Percentiles rank a stretch among this genome's conserved stretches.
phyloP scores from a whole-genome alignment of 2,888 invertebrate genomes.

The Platycnemis pennipes region DNA sequence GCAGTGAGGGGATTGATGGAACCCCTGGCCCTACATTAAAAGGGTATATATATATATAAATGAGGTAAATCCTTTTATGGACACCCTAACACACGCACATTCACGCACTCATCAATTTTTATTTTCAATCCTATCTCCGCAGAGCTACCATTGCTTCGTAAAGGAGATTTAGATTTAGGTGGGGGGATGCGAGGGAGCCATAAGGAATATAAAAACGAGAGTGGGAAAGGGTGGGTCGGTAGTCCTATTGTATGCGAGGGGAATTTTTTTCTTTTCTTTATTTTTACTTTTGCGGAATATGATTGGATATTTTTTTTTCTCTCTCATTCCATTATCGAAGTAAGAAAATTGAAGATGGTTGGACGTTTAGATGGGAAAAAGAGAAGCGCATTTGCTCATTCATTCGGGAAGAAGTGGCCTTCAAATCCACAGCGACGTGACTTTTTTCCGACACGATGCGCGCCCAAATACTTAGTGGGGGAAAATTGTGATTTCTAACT shows the following conservation, averaged over 20 bases:
- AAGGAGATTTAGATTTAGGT: background rate
- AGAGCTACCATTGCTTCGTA: background rate
- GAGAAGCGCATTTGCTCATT: too few species aligned
- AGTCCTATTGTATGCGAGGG: background rate
- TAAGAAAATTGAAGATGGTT: background rate
- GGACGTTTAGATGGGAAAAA: too few species aligned
- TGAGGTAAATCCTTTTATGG: constrained; percentile 20
- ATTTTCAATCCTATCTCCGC: background rate
- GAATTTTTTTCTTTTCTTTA: background rate
- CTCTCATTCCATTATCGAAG: background rate
- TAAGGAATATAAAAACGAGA: background rate
- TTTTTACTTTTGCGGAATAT: too few species aligned
- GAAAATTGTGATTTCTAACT: too few species aligned
- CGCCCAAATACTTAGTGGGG: too few species aligned
- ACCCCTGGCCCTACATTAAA: background rate
- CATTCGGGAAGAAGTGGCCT: too few species aligned
- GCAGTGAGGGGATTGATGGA: background rate
- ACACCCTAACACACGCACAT: background rate
- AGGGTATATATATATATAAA: background rate
- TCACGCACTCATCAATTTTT: background rate
- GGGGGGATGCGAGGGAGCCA: background rate
- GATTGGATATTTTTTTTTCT: too few species aligned
- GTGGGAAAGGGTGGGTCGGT: background rate
- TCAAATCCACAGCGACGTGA: too few species aligned
- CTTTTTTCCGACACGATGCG: too few species aligned